A percentile compares a stretch with the other conserved stretches of the same genome.
phyloP scores from a whole-genome alignment of 2,888 invertebrate species.

The Opisthograptis luteolata region DNA sequence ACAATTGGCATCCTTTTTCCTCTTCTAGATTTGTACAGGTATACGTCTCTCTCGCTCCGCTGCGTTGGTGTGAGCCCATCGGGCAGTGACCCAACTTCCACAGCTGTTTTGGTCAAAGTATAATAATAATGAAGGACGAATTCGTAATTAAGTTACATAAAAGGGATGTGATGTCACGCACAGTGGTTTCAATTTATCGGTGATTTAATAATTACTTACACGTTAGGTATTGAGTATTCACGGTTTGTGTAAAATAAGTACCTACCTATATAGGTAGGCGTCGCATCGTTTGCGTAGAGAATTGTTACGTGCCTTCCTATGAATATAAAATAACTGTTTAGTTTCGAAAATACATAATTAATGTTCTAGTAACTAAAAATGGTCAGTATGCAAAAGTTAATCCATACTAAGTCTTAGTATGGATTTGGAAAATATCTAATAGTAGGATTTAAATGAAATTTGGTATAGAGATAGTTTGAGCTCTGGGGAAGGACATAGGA shows the following conservation, averaged over 20 bases:
- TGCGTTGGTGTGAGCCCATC: slow-evolving; percentile 58
- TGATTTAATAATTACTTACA: neutral
- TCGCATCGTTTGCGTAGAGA: no score
- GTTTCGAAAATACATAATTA: no score
- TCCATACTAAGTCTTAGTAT: no score
- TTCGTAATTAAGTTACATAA: slow-evolving; percentile 39
- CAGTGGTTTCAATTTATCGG: neutral
- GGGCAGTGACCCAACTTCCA: slow-evolving; percentile 61
- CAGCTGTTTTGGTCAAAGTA: slow-evolving; percentile 65
- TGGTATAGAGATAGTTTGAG: no score
- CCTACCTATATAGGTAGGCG: no score
- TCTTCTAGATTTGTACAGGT: slow-evolving; percentile 30
- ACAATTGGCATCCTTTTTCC: slow-evolving; percentile 43
- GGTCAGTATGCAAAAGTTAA: no score
- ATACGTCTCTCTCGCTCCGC: slow-evolving; percentile 43
- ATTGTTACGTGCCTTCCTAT: no score
- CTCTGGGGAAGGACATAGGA: no score
- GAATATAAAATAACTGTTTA: no score
- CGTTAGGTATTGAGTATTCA: neutral
- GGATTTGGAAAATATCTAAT: no score
- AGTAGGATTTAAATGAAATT: no score
- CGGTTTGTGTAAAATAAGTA: neutral
- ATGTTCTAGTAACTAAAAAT: no score
- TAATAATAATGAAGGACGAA: slow-evolving; percentile 43
- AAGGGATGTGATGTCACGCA: slow-evolving; percentile 22